Base-by-base conservation (phyloP, 2,888 invertebrate species). In the Nowickia ferox region DNA sequence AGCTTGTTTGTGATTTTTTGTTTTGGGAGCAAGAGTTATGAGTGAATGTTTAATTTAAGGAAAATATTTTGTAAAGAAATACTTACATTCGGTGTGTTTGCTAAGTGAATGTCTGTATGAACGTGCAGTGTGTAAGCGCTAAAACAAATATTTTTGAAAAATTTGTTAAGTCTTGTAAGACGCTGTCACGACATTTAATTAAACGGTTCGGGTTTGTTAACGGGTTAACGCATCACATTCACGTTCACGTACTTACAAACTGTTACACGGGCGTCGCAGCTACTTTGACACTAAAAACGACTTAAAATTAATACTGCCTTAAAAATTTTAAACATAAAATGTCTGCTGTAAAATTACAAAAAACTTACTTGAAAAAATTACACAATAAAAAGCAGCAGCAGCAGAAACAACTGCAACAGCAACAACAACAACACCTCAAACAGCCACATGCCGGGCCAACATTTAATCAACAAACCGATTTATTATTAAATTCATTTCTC, bases 321-420 rank as follows among this genome's bases (percentile, higher is more conserved):
- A 65, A 57, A 69, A 44, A 57, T 51, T 68, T 77, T 46, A 1
- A 46, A 69, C 84, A 80, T 86, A 88, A 88, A 88, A 91, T 91
- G 91, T 88, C 89, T 84, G 88, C 88, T 78, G 88, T 90, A 87
- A 90, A 89, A 88, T 87, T 88, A 88, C 87, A 87, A 76, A 88
- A 87, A 90, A 88, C 88, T 88, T 88, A 88, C 87, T 88, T 87
- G 86, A 85, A 87, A 87, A 87, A 88, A 88, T 89, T 87, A 84
- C 86, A 87, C 81, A 78, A 84, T 30, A 84, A 78, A 74, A 72
- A 82, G 15, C 72, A 81, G n/a, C 68, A 53, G 11, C 71, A 66
- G 51, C 42, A 71, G n/a, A 46, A 55, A 4, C 69, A 53, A 19
- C 74, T 66, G 17, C 84, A 78, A 15, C 82, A 80, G 55, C 81